Base-by-base conservation (phyloP, 2,888 invertebrate genomes). In the Melolontha melolontha region DNA sequence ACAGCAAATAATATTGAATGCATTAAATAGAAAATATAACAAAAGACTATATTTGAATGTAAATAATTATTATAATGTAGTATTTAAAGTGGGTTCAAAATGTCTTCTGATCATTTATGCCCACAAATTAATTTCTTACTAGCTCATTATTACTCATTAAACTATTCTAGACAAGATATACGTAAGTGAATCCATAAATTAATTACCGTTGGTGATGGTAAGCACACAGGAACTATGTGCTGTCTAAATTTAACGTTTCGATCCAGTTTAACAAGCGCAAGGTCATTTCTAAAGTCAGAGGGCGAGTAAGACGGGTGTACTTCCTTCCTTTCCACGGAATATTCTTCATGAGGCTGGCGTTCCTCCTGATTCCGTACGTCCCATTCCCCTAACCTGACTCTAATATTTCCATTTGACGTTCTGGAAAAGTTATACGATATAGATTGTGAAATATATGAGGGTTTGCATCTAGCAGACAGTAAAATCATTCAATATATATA, bases 261-360 rank as follows among this genome's bases (percentile, higher is more conserved):
- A 71, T 94, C 94, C 22, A 95, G 82, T 74, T 93, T 92, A 0
- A 94, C 91, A 8, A 95, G 79, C 0, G 96, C 95, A 47, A 96
- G 91, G 76, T 96, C 96, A 79, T 96, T 96, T 76, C 93, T 90
- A 80, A 96, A 97, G 84, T 96, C 96, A 0, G 94, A 90, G 0
- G 96, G 93, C 74, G 95, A 95, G 79, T 96, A 97, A 55, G 92
- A 88, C 0, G 95, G 95, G 79, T 96, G 96, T 0, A 95, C 95
- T 83, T 96, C 95, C 80, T 96, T 96, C 62, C 95, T 86, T 78
- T 95, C 95, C 1, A 96, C 94, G 2, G 91, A 89, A 79, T 87
- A 96, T 82, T 97, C 96, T 78, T 96, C 96, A 80, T 96, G 95
- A 0, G 91, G 87, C 64, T 92, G 88, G 16, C 92, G 87, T 79